Evolutionary conservation across 2,113 vertebrate species (phyloP).

Genomic region (Varanus komodoensis): DNA sequence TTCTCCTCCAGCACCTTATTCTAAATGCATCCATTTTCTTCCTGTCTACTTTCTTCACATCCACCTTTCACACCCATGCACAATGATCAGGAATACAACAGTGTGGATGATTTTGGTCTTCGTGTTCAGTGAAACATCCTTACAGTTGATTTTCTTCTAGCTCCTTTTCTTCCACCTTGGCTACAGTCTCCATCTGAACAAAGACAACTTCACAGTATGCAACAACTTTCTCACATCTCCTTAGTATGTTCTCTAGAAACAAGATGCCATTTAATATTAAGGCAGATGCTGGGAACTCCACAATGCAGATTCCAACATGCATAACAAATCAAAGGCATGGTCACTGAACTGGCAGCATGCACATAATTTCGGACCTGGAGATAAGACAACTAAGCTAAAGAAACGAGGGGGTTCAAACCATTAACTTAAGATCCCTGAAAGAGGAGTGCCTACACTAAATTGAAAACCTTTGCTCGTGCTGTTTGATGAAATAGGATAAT

Average conservation of each 20-base stretch:
- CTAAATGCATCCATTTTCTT: too few relatives aligned
- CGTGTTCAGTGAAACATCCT: too few relatives aligned
- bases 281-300: not conserved
- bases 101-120: too few relatives aligned
- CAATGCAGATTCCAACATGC: not conserved
- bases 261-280: not conserved
- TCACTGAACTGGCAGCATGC: not conserved
- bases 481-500: not conserved
- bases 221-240: not conserved
- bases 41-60: too few relatives aligned
- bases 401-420: not conserved
- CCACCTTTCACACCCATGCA: too few relatives aligned
- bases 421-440: not conserved
- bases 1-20: too few relatives aligned
- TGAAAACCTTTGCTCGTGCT: not conserved
- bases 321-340: not conserved
- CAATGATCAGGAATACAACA: too few relatives aligned
- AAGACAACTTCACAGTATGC: too few relatives aligned
- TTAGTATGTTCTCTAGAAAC: not conserved
- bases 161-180: too few relatives aligned
- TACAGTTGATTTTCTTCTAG: too few relatives aligned
- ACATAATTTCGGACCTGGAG: not conserved
- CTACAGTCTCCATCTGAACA: too few relatives aligned
- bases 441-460: not conserved
- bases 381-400: too few relatives aligned